A percentile compares a stretch with the other conserved stretches of the same genome.
phyloP scores from a whole-genome alignment of 2,888 invertebrate species.

The Lathronympha strigana region DNA sequence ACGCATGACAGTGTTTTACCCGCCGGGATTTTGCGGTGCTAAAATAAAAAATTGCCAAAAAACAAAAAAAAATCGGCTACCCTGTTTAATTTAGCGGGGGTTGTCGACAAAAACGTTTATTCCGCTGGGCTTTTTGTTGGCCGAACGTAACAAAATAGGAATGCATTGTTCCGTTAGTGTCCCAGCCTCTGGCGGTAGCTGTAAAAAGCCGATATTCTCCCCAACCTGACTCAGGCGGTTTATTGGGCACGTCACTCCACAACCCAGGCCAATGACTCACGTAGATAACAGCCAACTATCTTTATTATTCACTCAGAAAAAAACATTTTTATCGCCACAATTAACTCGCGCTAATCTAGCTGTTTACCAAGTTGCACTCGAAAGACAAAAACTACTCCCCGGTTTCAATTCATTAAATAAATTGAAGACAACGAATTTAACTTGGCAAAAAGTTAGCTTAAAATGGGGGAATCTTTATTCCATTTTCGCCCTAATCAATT shows the following conservation, averaged over 20 bases:
- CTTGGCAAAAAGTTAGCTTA: conserved; percentile 44
- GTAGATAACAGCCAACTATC: conserved; percentile 42
- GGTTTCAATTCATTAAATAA: conserved; percentile 37
- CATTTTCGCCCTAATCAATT: conserved; percentile 67
- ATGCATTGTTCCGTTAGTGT: conserved; percentile 79
- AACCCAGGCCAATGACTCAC: conserved; percentile 62
- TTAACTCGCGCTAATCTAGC: conserved; percentile 31
- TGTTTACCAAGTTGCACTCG: conserved; percentile 38
- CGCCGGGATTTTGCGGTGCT: conserved; percentile 57
- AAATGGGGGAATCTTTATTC: conserved; percentile 52
- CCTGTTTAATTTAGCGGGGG: conserved; percentile 81
- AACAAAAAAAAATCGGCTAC: conserved; percentile 74
- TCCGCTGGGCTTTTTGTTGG: conserved; percentile 75
- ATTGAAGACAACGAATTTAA: conserved; percentile 44
- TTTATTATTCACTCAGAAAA: conserved; percentile 35
- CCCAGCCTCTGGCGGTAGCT: conserved; percentile 57
- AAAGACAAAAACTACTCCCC: conserved; percentile 30
- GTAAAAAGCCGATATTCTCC: conserved; percentile 68
- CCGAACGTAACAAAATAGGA: conserved; percentile 73
- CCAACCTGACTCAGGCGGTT: conserved; percentile 61
- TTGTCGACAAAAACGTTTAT: conserved; percentile 75
- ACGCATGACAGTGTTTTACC: conserved; percentile 41
- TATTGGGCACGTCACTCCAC: conserved; percentile 59
- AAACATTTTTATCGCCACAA: conserved; percentile 28
- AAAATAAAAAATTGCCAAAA: conserved; percentile 62